phyloP scores from a whole-genome alignment of 2,888 invertebrate genomes.

The Drosophila rellima region DNA sequence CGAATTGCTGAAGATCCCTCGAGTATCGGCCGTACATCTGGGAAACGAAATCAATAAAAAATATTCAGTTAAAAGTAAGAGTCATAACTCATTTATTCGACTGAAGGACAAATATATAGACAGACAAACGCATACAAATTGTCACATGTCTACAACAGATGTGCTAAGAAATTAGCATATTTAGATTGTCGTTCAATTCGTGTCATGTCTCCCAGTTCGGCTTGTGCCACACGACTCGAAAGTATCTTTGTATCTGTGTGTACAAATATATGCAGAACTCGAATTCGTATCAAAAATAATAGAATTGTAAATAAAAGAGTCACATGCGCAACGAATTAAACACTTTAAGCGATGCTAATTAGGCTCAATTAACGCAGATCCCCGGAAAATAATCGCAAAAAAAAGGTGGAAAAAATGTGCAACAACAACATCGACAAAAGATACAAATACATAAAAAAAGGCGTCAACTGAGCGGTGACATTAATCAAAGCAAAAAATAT shows the following conservation, averaged over 20 bases:
- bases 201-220: conserved; percentile 5
- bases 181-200: conserved; percentile 38
- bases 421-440: neutral
- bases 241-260: conserved; percentile 2
- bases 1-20: conserved; percentile 97
- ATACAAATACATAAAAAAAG: conserved; percentile 4
- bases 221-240: conserved; percentile 3
- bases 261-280: conserved; percentile 6
- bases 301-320: conserved; percentile 51
- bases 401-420: neutral
- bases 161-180: conserved; percentile 51
- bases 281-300: conserved; percentile 33
- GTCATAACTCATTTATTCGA: conserved; percentile 19
- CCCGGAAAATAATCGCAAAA: conserved; percentile 46
- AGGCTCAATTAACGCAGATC: conserved; percentile 45
- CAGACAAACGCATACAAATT: conserved; percentile 17
- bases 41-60: conserved; percentile 1
- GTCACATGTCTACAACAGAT: conserved; percentile 43
- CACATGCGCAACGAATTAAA: conserved; percentile 53
- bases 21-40: conserved; percentile 87
- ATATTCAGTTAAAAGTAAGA: neutral
- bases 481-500: conserved; percentile 37
- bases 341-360: conserved; percentile 49
- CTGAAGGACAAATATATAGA: conserved; percentile 2
- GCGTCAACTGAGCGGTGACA: conserved; percentile 34